Evolutionary conservation across 1,140 invertebrate genomes (phyloP), one percentile per base, ranked within the genome.

Genomic region (Sarcophaga peregrina): DNA sequence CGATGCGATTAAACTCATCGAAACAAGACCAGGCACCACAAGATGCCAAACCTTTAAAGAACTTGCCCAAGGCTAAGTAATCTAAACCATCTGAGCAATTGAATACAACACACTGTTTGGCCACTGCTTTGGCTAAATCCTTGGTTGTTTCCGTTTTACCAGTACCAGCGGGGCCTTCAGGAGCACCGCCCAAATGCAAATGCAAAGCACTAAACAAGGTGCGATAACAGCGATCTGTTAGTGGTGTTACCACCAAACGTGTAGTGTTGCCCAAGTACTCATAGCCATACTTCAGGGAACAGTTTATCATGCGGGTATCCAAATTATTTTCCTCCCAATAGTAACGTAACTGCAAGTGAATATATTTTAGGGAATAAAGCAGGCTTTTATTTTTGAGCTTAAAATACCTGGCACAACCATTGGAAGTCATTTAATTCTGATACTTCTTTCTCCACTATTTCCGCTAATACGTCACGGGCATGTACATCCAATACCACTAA

Each of bases 11-110:
- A 90, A 99, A 99, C 91, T 99, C 98, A 88, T 99, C 98, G 88
- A 99, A 98, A 90, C 98, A 99, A 0, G 97, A 96, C 97, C 97
- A 99, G 1, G 98, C 97, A 9, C 98, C 98, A 87, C 96, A 97
- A 0, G 97, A 97, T 5, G 97, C 97, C 62, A 99, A 91, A 83
- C 98, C 98, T 95, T 98, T 99, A 87, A 99, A 98, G 91, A 99
- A 98, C 91, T 98, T 99, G 84, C 97, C 97, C 17, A 99, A 91
- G 5, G 97, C 96, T 84, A 98, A 94, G 86, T 98, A 98, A 91
- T 99, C 97, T 17, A 99, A 91, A 68, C 97, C 96, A 87, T 96
- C 95, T 0, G 97, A 98, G 88, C 98, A 99, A 92, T 99, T 99
- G 88, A 99, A 99, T 0, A 98, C 97, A 8, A 99, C 96, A 88